Evolutionary conservation across 2,888 invertebrate genomes (phyloP).

Genomic region (Macrostomum cliftonense): DNA sequence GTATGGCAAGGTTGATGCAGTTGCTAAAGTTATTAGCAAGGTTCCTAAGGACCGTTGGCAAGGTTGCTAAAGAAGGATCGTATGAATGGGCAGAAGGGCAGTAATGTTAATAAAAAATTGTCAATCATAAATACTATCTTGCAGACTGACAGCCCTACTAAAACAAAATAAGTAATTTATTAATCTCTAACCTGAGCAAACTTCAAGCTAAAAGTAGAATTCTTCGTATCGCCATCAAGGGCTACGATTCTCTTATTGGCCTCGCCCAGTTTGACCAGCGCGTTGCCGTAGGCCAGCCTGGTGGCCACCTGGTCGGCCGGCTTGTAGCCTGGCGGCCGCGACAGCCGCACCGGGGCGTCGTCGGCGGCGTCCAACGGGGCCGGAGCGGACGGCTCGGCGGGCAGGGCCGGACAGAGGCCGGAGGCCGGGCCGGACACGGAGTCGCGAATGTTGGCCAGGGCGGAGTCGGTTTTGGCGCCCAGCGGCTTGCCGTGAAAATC

Average conservation of each 20-base stretch:
- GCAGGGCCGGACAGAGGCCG: conserved; percentile 34
- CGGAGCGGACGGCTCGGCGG: conserved; percentile 1
- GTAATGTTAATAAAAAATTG: too few species aligned
- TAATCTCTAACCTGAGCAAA: too few species aligned
- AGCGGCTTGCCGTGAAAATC: conserved; percentile 97
- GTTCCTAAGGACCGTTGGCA: too few species aligned
- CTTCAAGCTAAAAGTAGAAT: conserved; percentile 61
- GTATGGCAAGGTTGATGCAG: too few species aligned
- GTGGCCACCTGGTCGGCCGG: conserved; percentile 50
- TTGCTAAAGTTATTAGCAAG: too few species aligned
- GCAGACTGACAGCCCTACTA: too few species aligned
- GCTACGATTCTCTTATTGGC: conserved; percentile 60
- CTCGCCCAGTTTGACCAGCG: conserved; percentile 63
- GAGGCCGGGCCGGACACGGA: too few species aligned
- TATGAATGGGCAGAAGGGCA: too few species aligned
- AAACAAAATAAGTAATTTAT: too few species aligned
- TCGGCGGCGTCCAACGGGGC: conserved; percentile 4
- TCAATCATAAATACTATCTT: too few species aligned
- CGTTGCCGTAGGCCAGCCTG: conserved; percentile 77
- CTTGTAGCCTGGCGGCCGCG: conserved; percentile 63
- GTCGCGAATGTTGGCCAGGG: conserved; percentile 26
- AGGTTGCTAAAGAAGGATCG: too few species aligned
- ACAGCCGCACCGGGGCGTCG: conserved; percentile 38
- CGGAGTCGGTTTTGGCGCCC: conserved; percentile 56
- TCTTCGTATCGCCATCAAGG: conserved; percentile 91